Evolutionary conservation across 2,797 vertebrate species (phyloP), one percentile per base, ranked within the genome.

Genomic region (Glyptemys insculpta): DNA sequence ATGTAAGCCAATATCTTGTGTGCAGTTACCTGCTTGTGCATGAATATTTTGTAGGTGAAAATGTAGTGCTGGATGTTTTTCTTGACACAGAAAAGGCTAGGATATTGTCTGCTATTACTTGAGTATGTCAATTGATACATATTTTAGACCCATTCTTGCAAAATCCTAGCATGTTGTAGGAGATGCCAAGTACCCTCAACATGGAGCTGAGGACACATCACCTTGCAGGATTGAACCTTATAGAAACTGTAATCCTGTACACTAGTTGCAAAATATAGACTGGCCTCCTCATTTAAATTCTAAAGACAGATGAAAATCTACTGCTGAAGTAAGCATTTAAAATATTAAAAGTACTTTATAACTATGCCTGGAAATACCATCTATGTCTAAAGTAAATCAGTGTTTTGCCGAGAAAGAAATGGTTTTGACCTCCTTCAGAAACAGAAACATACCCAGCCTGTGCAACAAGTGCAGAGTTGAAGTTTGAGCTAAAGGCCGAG

Each of bases 401-500:
- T 7, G 34, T 53, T 94, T 93, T 88, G 34, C 53, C 78, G 12
- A 92, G 87, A 88, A 95, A 90, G 0, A 82, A 87, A 89, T 15
- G 62, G 44, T 86, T 95, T 78, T 44, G 81, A 56, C 7, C 50
- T 68, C 57, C 79, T 92, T 88, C 79, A 95, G 80, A 94, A 96
- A 65, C 7, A 91, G 79, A 85, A 92, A 98, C 99, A 41, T 98
- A 99, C 99, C 98, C 97, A 93, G 98, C 98, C 96, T 98, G 98
- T 82, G 98, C 98, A 96, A 99, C 99, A 94, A 99, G 95, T 93
- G 99, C 98, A 91, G 99, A 99, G 97, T 99, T 99, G 97, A 99
- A 99, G 97, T 99, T 99, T 95, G 99, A 99, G 97, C 99, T 99
- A 98, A 99, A 99, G 6, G 99, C 99, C 5, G 99, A 99, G 5